Evolutionary conservation across 2,113 vertebrate genomes (phyloP), one percentile per base, ranked within the genome.

Genomic region (Onychorhynchus coronatus): DNA sequence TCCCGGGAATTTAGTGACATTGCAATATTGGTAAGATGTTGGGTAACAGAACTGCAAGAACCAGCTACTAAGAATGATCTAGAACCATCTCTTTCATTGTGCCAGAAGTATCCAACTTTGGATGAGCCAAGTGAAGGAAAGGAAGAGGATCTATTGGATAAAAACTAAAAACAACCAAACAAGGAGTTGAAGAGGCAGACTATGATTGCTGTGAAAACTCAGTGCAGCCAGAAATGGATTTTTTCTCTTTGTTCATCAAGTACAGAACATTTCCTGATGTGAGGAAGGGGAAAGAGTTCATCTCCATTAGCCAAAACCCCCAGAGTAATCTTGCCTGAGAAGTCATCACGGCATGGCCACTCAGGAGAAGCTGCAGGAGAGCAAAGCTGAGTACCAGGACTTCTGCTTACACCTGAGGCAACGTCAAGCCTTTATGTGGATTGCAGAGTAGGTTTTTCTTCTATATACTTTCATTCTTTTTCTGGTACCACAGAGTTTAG

Each of bases 131-230:
- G 25, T 23, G 12, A 59, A 35, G 3, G 21, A 56, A 71, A 44
- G 71, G 19, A 88, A 1, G 19, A 77, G 33, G 14, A 11, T 28
- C 28, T 11, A 18, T 1, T 8, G 6, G 8, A 4, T 16, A 3
- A 2, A 4, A 12, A 37, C 31, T 0, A 0, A 2, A 47, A 12
- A 11, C 24, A 75, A 50, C 12, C 18, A 17, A 49, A 3, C 2
- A 28, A 39, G 21, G 17, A 2, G 9, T 16, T 50, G 23, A 74
- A 65, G 8, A 46, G 16, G 28, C 18, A 85, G 58, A 31, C 19
- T 22, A 7, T 3, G 22, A 50, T 20, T 27, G 31, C 67, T n/a
- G 46, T 47, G 68, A 59, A 73, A 91, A 53, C 12, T 50, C 33
- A 17, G 55, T 3, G 8, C 49, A 81, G 8, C n/a, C 20, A 14